A percentile compares a stretch with the other conserved stretches of the same genome.
phyloP scores from a whole-genome alignment of 1,140 invertebrate species.

The Chironomus tepperi region DNA sequence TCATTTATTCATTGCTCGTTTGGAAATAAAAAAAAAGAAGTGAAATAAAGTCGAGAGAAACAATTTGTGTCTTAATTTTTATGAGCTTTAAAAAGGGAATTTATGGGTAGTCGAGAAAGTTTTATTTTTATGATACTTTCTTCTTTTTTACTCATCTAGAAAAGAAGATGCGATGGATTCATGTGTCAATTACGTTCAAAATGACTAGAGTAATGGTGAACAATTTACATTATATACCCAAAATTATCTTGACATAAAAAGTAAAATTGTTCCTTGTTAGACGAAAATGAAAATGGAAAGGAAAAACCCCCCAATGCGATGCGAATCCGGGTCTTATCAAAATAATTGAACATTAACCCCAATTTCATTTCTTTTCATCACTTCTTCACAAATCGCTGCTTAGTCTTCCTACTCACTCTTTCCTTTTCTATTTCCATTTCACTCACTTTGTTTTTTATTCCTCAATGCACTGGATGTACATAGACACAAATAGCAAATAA shows the following conservation, averaged over 20 bases:
- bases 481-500: too few relatives aligned
- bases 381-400: background rate
- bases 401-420: background rate
- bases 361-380: background rate
- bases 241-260: too few relatives aligned
- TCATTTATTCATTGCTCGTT: background rate
- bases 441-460: too few relatives aligned
- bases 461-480: too few relatives aligned
- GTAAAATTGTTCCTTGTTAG: background rate
- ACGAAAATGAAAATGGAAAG: background rate
- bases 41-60: background rate
- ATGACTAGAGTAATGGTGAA: too few relatives aligned
- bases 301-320: background rate
- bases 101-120: background rate
- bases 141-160: too few relatives aligned
- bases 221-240: too few relatives aligned
- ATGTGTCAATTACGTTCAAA: background rate
- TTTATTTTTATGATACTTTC: too few relatives aligned
- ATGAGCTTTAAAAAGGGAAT: conserved; percentile 4
- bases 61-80: conserved; percentile 14
- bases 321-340: conserved; percentile 5
- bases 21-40: too few relatives aligned
- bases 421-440: background rate
- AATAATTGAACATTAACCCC: conserved; percentile 21
- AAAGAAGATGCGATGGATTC: background rate